Conservation (phyloP, 2,797 vertebrate species). For the Microcaecilia unicolor region DNA sequence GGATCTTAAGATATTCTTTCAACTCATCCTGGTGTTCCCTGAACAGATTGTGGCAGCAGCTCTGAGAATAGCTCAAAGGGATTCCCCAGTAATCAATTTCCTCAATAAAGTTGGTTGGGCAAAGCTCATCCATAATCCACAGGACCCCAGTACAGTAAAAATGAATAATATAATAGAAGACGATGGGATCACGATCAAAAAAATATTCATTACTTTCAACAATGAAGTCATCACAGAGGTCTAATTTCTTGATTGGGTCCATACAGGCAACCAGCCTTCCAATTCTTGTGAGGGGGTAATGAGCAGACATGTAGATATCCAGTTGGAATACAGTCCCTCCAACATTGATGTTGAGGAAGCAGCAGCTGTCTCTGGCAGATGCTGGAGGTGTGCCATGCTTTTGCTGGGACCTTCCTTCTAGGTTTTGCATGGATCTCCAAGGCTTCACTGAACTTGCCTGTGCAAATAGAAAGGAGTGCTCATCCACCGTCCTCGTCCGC, state of each 20-base stretch:
- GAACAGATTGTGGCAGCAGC: conserved; percentile 78
- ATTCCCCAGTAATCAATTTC: conserved; percentile 83
- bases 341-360: conserved; percentile 67
- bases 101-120: conserved; percentile 75
- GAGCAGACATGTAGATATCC: conserved; percentile 51
- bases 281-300: conserved; percentile 66
- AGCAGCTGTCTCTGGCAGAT: conserved; percentile 18
- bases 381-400: neutral
- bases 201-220: conserved; percentile 77
- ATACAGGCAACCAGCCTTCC: conserved; percentile 65
- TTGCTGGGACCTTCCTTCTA: conserved; percentile 19
- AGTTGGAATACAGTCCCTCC: conserved; percentile 75
- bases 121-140: conserved; percentile 81
- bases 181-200: conserved; percentile 77
- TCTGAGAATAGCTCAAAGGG: conserved; percentile 63
- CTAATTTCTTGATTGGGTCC: conserved; percentile 60
- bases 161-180: conserved; percentile 81
- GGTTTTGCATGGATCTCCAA: conserved; percentile 74
- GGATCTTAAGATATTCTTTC: conserved; percentile 73
- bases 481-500: conserved; percentile 41
- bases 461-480: conserved; percentile 60
- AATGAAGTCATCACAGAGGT: conserved; percentile 80
- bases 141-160: conserved; percentile 77
- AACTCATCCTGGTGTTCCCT: conserved; percentile 82
- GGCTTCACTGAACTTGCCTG: conserved; percentile 70